A percentile compares a stretch with the other conserved stretches of the same genome.
These are phyloP conservation scores for Anthoptus insignis DNA, from an alignment of 2,888 invertebrate genomes.

Conservation along the genomic window DNA sequence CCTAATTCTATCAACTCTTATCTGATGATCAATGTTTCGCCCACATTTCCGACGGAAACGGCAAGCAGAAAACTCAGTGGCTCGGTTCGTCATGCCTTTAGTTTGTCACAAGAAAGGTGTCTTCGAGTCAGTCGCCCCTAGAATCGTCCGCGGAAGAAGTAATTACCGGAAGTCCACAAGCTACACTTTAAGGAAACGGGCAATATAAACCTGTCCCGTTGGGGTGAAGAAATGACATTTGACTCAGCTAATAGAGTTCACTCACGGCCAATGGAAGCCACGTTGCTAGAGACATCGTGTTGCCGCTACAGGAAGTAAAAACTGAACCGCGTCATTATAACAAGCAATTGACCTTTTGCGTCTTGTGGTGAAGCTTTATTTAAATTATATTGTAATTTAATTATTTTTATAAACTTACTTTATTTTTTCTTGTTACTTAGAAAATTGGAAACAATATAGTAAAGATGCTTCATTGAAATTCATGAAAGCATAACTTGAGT, in stretches of 20 bases:
- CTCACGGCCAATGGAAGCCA: constrained; percentile 78
- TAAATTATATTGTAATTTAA: constrained; percentile 13
- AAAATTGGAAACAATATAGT: too few species aligned
- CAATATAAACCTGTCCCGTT: constrained; percentile 64
- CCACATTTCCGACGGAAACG: constrained; percentile 83
- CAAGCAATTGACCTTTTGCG: constrained; percentile 43
- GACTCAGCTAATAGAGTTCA: constrained; percentile 80
- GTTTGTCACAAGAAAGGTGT: constrained; percentile 66
- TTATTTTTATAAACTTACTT: constrained; percentile 5
- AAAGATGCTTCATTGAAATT: too few species aligned
- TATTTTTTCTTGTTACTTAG: constrained; percentile 1
- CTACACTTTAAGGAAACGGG: constrained; percentile 71
- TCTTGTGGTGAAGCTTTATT: constrained; percentile 8
- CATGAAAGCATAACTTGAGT: too few species aligned
- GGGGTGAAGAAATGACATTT: constrained; percentile 83
- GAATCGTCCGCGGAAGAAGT: constrained; percentile 75
- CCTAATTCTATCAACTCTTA: constrained; percentile 40
- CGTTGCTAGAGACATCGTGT: constrained; percentile 65
- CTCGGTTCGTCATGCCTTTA: constrained; percentile 76
- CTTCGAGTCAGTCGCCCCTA: constrained; percentile 65
- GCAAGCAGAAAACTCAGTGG: constrained; percentile 53
- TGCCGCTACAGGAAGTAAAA: constrained; percentile 76
- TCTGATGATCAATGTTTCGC: constrained; percentile 56
- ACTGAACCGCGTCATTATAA: constrained; percentile 55
- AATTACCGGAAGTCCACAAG: constrained; percentile 80